Evolutionary conservation across 2,113 vertebrate species (phyloP), one percentile per base, ranked within the genome.

Genomic region (Onychostruthus taczanowskii): DNA sequence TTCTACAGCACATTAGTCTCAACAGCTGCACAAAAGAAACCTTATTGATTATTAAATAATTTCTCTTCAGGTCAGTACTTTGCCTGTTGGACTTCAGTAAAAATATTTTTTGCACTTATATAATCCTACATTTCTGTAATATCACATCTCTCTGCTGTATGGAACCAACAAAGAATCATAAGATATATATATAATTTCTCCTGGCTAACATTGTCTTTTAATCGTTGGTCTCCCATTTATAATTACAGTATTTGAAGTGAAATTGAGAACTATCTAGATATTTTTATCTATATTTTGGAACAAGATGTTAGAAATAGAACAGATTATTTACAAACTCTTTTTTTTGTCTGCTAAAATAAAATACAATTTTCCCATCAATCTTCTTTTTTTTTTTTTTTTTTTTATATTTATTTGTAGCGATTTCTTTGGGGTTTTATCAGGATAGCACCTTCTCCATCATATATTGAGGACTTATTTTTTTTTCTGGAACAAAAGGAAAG

Each of bases 401-500:
- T 10, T n/a, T n/a, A n/a, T n/a, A n/a, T 62, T 28, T 43, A 41
- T 81, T 87, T 77, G 44, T 66, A 59, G n/a, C 3, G 80, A 70
- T 18, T 58, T 39, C 23, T 81, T 64, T 47, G 11, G 15, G 33
- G 16, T 63, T 20, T 46, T 33, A 4, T 43, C 43, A 72, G 79
- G n/a, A 62, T 14, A 91, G 39, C 77, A 67, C 66, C n/a, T 86
- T 90, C 52, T 23, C 52, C 24, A 73, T 66, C 3, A 31, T 56
- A 85, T 52, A 82, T 27, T 19, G 4, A 47, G 49, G 69, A 75
- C 4, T 59, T 90, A 58, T 46, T 93, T 93, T 97, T 97, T 95
- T 97, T 97, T 95, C 92, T 88, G 67, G 52, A 97, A 97, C 14
- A 56, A 80, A 75, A 79, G 8, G 26, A 62, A 77, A 82, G 63